Evolutionary conservation across 1,140 invertebrate genomes (phyloP), one percentile per base, ranked within the genome.

Genomic region (Pissodes strobi): DNA sequence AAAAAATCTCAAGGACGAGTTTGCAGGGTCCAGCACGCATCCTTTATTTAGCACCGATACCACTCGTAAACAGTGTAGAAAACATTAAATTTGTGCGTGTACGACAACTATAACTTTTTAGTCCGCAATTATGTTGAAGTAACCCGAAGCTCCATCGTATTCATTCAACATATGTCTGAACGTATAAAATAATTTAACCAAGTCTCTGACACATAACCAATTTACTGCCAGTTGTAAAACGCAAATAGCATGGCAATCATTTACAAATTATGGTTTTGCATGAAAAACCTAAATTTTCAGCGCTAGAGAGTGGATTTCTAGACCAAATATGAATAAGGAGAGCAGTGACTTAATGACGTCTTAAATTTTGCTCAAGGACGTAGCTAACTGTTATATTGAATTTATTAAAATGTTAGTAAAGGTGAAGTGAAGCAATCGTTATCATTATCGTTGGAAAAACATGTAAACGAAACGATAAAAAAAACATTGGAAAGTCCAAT

Each of bases 201-300:
- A 27, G n/a, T 13, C 22, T 51, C 19, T 21, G 41, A 45, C 41
- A 21, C 17, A 45, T 19, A 21, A 45, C 5, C 41, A 45, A 51
- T 51, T 51, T 51, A 51, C 48, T 30, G 48, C 23, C 48, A 51
- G 48, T 51, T 51, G 48, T 51, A 51, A 18, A 25, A 23, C 48
- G 48, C 27, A 48, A 48, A 48, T 48, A 48, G 2, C 45, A 8
- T 1, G 8, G 22, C 22, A 51, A 51, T 51, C 48, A 51, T 51
- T 51, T 51, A 30, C 48, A 51, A 51, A 51, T 51, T 51, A 51
- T 51, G 48, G 48, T 51, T 41, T 51, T 51, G 48, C 48, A 51
- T 25, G 48, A 25, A 51, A 51, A 51, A 25, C 48, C 21, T 45
- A 4, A 45, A 21, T 18, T 43, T 45, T 45, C n/a, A n/a, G 25